Percentiles rank a stretch among this genome's conserved stretches.
Evolutionary conservation across 2,113 vertebrate species (phyloP).

Genomic region (Anser brachyrhynchus): DNA sequence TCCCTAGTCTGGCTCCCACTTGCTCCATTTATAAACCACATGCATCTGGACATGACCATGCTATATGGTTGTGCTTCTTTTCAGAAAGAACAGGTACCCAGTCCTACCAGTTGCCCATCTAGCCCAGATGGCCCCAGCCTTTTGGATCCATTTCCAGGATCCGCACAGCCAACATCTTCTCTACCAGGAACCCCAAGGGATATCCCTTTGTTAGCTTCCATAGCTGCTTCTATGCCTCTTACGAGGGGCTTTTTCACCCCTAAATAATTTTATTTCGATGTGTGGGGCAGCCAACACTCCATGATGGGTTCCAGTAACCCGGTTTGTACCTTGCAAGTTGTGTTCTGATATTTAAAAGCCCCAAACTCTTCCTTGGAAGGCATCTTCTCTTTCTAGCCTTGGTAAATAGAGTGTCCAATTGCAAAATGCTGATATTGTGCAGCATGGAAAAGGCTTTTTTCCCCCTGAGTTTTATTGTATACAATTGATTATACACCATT

Average conservation of each 20-base stretch:
- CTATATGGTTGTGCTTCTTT: background rate
- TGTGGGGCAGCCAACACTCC: background rate
- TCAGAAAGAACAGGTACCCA: slow-evolving; percentile 14
- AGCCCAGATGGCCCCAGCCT: background rate
- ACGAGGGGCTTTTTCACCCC: background rate
- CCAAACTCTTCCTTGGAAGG: slow-evolving; percentile 19
- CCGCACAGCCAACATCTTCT: too few species aligned
- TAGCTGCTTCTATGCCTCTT: background rate
- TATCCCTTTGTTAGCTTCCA: background rate
- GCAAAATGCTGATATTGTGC: slow-evolving; percentile 62
- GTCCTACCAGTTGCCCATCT: background rate
- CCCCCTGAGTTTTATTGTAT: slow-evolving; percentile 62
- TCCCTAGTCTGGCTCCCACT: background rate
- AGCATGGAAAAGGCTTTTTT: slow-evolving; percentile 68
- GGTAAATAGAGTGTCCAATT: slow-evolving; percentile 63
- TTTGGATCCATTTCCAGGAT: background rate
- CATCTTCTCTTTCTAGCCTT: slow-evolving; percentile 30
- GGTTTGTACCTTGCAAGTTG: background rate
- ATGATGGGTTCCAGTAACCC: background rate
- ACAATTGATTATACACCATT: slow-evolving; percentile 69
- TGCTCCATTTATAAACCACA: background rate
- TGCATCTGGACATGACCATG: background rate
- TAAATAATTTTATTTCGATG: background rate
- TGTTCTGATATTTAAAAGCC: background rate
- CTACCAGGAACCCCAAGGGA: too few species aligned